Evolutionary conservation across 2,113 vertebrate genomes (phyloP).

Genomic region (Rhizomys pruinosus): DNA sequence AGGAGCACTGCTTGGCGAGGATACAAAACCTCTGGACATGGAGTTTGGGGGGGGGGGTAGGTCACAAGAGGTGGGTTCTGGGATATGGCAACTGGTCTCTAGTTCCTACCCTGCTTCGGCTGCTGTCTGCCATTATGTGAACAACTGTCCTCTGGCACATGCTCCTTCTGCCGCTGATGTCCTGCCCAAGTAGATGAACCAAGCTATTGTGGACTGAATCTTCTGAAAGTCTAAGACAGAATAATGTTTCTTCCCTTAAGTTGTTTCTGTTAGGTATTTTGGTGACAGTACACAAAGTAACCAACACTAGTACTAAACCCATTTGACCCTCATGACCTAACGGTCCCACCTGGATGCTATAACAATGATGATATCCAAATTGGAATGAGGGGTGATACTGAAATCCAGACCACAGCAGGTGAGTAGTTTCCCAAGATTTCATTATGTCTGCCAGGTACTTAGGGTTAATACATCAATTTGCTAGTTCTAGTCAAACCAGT

Average conservation of each 20-base stretch:
- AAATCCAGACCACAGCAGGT: neutral
- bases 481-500: neutral
- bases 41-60: too few species aligned
- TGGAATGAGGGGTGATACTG: neutral
- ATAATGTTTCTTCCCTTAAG: neutral
- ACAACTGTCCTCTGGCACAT: neutral
- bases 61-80: neutral
- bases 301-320: neutral
- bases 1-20: neutral
- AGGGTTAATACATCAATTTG: neutral
- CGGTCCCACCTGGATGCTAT: neutral
- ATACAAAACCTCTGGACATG: neutral
- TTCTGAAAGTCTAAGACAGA: neutral
- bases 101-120: neutral
- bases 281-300: neutral
- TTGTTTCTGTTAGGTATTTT: neutral
- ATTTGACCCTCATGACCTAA: neutral
- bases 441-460: neutral
- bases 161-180: neutral
- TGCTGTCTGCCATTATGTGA: neutral
- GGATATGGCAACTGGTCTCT: neutral
- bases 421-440: accelerated
- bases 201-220: neutral
- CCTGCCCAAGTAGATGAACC: neutral
- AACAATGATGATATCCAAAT: neutral